Evolutionary conservation across 2,797 vertebrate species (phyloP).

Genomic region (Lindbergichthys nudifrons): DNA sequence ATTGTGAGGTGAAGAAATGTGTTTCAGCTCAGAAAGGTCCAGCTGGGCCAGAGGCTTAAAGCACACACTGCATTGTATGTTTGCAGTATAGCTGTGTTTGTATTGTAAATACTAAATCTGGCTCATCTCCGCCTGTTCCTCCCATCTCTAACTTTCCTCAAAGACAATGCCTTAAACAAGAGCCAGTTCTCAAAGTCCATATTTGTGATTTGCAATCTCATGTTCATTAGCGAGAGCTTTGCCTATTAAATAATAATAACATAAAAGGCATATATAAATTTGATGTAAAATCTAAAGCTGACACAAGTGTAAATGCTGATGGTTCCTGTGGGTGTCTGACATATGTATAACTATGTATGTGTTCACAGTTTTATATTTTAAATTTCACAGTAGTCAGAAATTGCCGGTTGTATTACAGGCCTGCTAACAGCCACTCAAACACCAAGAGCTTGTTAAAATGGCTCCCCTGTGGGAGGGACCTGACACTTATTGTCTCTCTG

Average conservation of each 20-base stretch:
- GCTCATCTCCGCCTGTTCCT: not conserved
- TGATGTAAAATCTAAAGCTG: not conserved
- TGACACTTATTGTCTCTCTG: slow-evolving; percentile 66
- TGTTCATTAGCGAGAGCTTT: too few relatives aligned
- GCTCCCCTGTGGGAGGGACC: slow-evolving; percentile 53
- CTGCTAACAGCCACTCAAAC: slow-evolving; percentile 56
- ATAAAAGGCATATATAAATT: not conserved
- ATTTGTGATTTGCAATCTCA: too few relatives aligned
- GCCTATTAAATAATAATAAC: not conserved
- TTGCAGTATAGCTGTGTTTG: slow-evolving; percentile 15
- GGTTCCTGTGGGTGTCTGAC: not conserved
- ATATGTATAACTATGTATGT: not conserved
- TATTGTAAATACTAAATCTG: slow-evolving; percentile 24
- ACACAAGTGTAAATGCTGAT: not conserved
- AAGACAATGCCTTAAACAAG: slow-evolving; percentile 4
- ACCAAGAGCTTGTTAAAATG: slow-evolving; percentile 65
- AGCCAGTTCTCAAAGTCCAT: too few relatives aligned
- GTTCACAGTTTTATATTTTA: slow-evolving; percentile 25
- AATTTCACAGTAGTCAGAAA: slow-evolving; percentile 40
- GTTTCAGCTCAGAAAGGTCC: not conserved
- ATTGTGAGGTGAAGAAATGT: slow-evolving; percentile 26
- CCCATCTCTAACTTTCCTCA: not conserved
- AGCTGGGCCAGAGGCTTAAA: slow-evolving; percentile 11
- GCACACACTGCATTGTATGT: slow-evolving; percentile 3
- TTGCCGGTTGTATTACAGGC: slow-evolving; percentile 44